phyloP scores from a whole-genome alignment of 2,888 invertebrate species.

The Candidula unifasciata region DNA sequence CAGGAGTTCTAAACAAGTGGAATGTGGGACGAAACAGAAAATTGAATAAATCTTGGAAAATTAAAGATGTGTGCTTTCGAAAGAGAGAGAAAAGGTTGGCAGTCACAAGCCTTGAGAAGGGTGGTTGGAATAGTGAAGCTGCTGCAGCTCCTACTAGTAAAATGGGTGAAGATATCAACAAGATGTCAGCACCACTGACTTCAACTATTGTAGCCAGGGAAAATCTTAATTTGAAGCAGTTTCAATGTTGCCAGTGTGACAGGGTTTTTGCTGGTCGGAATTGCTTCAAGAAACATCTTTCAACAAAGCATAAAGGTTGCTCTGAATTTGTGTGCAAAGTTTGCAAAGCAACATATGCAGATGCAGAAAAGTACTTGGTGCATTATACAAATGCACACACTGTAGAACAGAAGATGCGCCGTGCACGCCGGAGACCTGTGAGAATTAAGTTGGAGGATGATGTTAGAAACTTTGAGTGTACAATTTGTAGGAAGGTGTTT shows the following conservation, averaged over 20 bases:
- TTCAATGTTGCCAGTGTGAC: constrained; percentile 17
- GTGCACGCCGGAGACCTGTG: neutral
- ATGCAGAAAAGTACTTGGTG: constrained; percentile 7
- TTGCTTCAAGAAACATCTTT: constrained; percentile 12
- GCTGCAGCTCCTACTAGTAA: neutral
- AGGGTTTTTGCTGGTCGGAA: constrained; percentile 15
- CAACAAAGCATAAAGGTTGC: neutral
- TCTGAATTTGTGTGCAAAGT: constrained; percentile 19
- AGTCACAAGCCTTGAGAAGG: neutral
- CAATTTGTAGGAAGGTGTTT: constrained; percentile 25
- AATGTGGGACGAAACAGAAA: neutral
- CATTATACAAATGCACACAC: constrained; percentile 20
- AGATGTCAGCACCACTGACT: neutral
- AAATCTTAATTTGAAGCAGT: neutral
- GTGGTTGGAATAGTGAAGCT: neutral
- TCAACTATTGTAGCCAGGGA: too few species aligned
- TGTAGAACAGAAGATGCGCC: neutral
- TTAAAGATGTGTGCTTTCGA: neutral
- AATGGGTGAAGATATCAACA: neutral
- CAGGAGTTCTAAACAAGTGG: neutral
- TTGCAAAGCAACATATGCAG: neutral
- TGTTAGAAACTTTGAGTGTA: neutral
- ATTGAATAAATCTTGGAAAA: neutral
- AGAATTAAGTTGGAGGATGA: neutral
- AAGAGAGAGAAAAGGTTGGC: neutral